Base-by-base conservation (phyloP, 2,113 vertebrate genomes). In the Hemiprocne comata region DNA sequence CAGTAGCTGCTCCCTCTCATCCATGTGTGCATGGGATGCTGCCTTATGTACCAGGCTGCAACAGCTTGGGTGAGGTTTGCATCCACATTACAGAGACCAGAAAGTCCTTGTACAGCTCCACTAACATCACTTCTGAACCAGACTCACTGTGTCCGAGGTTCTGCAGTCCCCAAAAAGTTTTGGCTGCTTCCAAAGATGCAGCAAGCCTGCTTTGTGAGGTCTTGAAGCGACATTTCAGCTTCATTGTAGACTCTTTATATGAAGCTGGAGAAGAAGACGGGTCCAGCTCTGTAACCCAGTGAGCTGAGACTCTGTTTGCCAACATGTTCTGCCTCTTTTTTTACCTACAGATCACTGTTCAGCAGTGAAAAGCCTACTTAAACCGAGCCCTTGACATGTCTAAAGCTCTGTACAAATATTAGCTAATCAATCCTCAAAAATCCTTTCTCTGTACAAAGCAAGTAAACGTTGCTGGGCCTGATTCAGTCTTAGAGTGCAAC, bases 391-490 rank as follows among this genome's bases (percentile, higher is more conserved):
- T 87, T 75, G 80, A 81, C 62, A 54, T 38, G 50, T 58, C 72
- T 75, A 92, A 95, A 90, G 86, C 58, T 85, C 76, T 89, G 69
- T 95, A 55, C 88, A 96, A 96, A 92, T 96, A 96, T 96, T 96
- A 89, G 57, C 73, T 90, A 93, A 96, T 94, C 79, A 89, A 18
- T 42, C 66, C 94, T 87, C 70, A 54, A 78, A 96, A 92, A 87
- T 87, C 90, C 88, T 70, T 81, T 57, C 70, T 53, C 69, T 85
- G 36, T n/a, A 54, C 24, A 3, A 23, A 87, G 54, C 17, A 54
- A 84, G 83, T 87, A 93, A 92, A 87, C 65, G 57, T 72, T 96
- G 38, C 79, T 46, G 83, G 70, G 57, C 65, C 73, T 57, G 54
- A 51, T 81, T 89, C 88, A 79, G 79, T 26, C 50, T 77, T 33